phyloP scores from a whole-genome alignment of 2,888 invertebrate species.

The Eilema sororculum region DNA sequence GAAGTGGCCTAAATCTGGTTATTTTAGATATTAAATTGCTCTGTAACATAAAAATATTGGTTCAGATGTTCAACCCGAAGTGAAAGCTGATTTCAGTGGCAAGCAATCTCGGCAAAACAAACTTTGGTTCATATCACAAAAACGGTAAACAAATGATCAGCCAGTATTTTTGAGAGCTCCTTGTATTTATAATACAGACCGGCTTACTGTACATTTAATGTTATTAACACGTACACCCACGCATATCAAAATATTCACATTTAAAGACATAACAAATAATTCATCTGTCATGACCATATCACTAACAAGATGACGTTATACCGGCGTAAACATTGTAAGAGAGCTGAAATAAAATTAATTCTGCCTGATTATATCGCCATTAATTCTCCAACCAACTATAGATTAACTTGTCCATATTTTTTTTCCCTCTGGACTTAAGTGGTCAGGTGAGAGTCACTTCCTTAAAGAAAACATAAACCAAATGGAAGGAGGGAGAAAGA shows the following conservation, averaged over 20 bases:
- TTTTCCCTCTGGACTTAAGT: no score
- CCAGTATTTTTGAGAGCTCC: conserved; percentile 24
- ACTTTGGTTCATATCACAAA: conserved; percentile 33
- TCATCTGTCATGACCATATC: conserved; percentile 11
- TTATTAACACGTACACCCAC: conserved; percentile 9
- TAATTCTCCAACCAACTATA: no score
- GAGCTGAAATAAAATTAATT: not conserved
- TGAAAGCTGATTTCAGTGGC: conserved; percentile 32
- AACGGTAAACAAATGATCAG: conserved; percentile 39
- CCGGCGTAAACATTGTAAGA: not conserved
- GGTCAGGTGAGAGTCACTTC: no score
- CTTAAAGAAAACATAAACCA: no score
- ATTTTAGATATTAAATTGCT: not conserved
- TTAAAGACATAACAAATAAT: conserved; percentile 10
- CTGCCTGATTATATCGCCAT: no score
- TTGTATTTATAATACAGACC: conserved; percentile 9
- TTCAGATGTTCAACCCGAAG: conserved; percentile 15
- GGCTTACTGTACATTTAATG: not conserved
- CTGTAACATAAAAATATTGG: conserved; percentile 5
- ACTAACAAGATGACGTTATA: not conserved
- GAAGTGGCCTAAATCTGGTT: not conserved
- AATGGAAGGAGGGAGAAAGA: no score
- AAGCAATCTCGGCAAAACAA: conserved; percentile 37
- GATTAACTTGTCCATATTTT: no score
- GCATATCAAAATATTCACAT: conserved; percentile 5